These are phyloP conservation scores for Caenorhabditis wallacei DNA, from an alignment of 2,888 invertebrate species.

Conservation along the genomic window DNA sequence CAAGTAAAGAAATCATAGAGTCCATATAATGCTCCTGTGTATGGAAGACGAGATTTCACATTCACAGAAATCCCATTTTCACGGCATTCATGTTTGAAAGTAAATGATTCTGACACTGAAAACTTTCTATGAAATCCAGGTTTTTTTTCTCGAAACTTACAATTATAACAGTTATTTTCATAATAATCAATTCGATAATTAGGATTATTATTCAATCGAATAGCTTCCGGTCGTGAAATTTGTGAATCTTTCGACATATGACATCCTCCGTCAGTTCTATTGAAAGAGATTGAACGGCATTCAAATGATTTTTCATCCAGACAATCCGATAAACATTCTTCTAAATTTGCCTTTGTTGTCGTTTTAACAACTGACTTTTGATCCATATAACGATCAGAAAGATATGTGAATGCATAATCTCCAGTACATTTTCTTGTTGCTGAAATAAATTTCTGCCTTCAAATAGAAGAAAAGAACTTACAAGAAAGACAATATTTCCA, in stretches of 20 bases:
- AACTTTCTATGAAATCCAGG: conserved; percentile 15
- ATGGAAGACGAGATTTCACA: conserved; percentile 80
- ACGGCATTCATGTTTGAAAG: conserved; percentile 80
- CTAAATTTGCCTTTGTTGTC: conserved; percentile 72
- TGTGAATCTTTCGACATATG: conserved; percentile 82
- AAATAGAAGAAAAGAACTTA: conserved; percentile 55
- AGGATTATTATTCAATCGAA: conserved; percentile 83
- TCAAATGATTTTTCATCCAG: conserved; percentile 78
- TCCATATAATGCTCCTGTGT: conserved; percentile 83
- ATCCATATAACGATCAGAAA: conserved; percentile 83
- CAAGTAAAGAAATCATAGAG: conserved; percentile 83
- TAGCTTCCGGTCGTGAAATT: conserved; percentile 80
- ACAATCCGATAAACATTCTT: conserved; percentile 82
- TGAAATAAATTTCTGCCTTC: conserved; percentile 61
- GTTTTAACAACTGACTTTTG: conserved; percentile 72
- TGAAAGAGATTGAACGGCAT: conserved; percentile 83
- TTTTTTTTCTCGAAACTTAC: conserved; percentile 67
- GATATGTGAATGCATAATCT: conserved; percentile 83
- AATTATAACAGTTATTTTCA: conserved; percentile 83
- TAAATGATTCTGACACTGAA: conserved; percentile 81
- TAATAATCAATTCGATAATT: conserved; percentile 83
- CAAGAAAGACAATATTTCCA: conserved; percentile 83
- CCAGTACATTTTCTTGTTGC: conserved; percentile 79
- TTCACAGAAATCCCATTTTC: conserved; percentile 79
- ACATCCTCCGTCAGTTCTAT: conserved; percentile 82